phyloP scores from a whole-genome alignment of 2,888 invertebrate species.

The Exephanes ischioxanthus region DNA sequence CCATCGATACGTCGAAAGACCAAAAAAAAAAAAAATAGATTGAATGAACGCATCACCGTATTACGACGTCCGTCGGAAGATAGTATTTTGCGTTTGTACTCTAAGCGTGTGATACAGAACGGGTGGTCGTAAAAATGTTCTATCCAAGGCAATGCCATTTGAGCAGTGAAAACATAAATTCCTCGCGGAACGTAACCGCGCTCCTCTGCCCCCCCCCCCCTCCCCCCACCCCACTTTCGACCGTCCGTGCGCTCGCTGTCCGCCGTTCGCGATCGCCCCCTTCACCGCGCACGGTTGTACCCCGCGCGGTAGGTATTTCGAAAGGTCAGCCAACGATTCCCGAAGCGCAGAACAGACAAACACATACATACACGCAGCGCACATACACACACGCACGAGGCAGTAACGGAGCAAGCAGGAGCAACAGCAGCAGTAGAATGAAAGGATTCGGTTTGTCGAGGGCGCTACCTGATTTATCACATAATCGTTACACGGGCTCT shows the following conservation, averaged over 20 bases:
- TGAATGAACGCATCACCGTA: constrained; percentile 17
- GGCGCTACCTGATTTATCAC: constrained; percentile 58
- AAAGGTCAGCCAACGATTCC: constrained; percentile 73
- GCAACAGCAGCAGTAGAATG: constrained; percentile 33
- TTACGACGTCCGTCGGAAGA: neutral
- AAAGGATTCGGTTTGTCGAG: constrained; percentile 57
- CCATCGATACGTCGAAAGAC: constrained; percentile 1
- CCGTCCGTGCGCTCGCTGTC: neutral
- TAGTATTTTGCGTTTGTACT: neutral
- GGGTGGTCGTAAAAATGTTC: constrained; percentile 34
- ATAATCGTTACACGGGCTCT: constrained; percentile 45
- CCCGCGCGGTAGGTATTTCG: constrained; percentile 68
- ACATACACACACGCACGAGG: constrained; percentile 15
- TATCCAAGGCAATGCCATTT: constrained; percentile 59
- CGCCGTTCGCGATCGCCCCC: constrained; percentile 41
- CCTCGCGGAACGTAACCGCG: constrained; percentile 64
- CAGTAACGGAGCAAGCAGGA: constrained; percentile 41
- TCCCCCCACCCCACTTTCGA: constrained; percentile 6
- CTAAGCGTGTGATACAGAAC: constrained; percentile 37
- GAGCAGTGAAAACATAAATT: constrained; percentile 69
- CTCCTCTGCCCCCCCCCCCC: constrained; percentile 28
- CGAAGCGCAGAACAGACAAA: constrained; percentile 66
- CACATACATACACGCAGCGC: neutral
- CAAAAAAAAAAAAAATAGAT: constrained; percentile 43
- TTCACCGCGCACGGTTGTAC: constrained; percentile 57